phyloP scores from a whole-genome alignment of 2,888 invertebrate species.

The Cephus runcator region DNA sequence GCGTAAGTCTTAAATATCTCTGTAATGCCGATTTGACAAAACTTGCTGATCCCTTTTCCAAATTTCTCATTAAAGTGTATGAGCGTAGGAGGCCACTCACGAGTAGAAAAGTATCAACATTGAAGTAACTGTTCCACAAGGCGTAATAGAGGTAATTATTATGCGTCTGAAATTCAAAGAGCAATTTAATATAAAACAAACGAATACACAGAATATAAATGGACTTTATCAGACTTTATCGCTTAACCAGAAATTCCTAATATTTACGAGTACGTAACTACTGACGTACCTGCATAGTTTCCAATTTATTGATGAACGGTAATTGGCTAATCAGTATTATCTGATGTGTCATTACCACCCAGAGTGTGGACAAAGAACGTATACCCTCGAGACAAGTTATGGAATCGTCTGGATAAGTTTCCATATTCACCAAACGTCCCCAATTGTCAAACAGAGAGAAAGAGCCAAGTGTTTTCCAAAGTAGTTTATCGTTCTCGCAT shows the following conservation, averaged over 20 bases:
- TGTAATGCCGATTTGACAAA: slow-evolving; percentile 16
- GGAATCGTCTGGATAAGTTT: slow-evolving; percentile 18
- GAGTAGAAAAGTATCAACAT: slow-evolving; percentile 75
- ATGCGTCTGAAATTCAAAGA: slow-evolving; percentile 14
- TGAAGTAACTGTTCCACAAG: slow-evolving; percentile 21
- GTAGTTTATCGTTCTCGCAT: not conserved
- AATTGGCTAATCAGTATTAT: slow-evolving; percentile 21
- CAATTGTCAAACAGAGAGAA: slow-evolving; percentile 22
- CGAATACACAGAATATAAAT: too few species aligned
- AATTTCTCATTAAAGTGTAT: slow-evolving; percentile 71
- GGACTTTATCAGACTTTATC: not conserved
- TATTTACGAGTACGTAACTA: not conserved
- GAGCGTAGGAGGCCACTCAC: slow-evolving; percentile 76
- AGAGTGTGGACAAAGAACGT: slow-evolving; percentile 23
- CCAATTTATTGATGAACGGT: slow-evolving; percentile 19
- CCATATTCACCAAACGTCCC: slow-evolving; percentile 17
- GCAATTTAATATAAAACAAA: not conserved
- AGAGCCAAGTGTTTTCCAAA: slow-evolving; percentile 8
- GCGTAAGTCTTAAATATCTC: slow-evolving; percentile 71
- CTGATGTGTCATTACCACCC: slow-evolving; percentile 31
- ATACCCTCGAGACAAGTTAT: slow-evolving; percentile 29
- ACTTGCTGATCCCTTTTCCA: slow-evolving; percentile 68
- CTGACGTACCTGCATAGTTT: slow-evolving; percentile 18
- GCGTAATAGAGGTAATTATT: slow-evolving; percentile 13
- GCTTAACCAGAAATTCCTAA: not conserved